A percentile compares a stretch with the other conserved stretches of the same genome.
phyloP scores from a whole-genome alignment of 2,113 vertebrate species.

The Zosterops lateralis region DNA sequence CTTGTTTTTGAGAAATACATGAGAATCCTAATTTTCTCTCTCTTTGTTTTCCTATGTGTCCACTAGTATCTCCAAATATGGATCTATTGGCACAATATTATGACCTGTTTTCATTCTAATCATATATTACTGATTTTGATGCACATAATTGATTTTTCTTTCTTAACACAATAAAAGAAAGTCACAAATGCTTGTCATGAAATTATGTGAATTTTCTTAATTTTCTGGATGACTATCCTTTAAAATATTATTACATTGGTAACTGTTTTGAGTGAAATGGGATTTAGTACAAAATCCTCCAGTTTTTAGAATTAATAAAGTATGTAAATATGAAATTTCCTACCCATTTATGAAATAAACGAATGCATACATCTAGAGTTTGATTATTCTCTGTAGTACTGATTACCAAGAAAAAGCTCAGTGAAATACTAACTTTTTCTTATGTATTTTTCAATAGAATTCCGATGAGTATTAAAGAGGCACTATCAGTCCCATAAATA shows the following conservation, averaged over 20 bases:
- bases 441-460: not conserved
- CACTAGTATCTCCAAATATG: not conserved
- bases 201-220: not conserved
- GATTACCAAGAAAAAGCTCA: not conserved
- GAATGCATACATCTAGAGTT: not conserved
- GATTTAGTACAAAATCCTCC: not conserved
- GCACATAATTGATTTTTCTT: not conserved
- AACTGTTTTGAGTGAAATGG: not conserved
- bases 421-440: not conserved
- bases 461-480: not conserved
- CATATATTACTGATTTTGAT: not conserved
- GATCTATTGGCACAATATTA: not conserved
- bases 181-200: not conserved
- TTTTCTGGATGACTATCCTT: not conserved
- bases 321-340: not conserved
- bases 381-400: not conserved
- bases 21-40: not conserved
- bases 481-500: not conserved
- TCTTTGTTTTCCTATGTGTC: not conserved
- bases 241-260: not conserved
- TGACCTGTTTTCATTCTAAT: not conserved
- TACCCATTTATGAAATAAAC: not conserved
- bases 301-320: not conserved
- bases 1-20: not conserved
- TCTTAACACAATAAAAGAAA: constrained; percentile 12